Percentiles rank a stretch among this genome's conserved stretches.
Evolutionary conservation across 2,113 vertebrate species (phyloP).

Genomic region (Aix galericulata): DNA sequence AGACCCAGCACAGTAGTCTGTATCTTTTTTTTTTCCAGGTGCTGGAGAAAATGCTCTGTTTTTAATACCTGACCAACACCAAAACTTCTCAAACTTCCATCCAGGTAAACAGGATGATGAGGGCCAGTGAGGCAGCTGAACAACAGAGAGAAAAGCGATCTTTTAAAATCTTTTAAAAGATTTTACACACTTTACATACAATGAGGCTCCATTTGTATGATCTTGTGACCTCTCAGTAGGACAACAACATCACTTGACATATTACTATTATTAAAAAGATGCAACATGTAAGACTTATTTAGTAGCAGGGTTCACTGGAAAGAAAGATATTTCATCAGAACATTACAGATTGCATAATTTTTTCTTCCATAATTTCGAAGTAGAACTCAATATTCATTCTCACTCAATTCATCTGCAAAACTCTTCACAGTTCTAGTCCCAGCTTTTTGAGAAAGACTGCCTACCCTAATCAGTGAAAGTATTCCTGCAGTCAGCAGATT

Average conservation of each 20-base stretch:
- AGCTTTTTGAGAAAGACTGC: neutral
- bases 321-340: neutral
- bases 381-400: neutral
- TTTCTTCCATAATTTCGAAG: neutral
- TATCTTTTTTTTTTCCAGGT: neutral
- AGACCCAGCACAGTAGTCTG: too few species aligned
- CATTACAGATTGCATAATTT: neutral
- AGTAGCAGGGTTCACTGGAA: neutral
- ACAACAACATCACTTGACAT: neutral
- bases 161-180: neutral
- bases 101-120: neutral
- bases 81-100: neutral
- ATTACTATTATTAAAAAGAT: neutral
- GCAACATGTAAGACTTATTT: neutral
- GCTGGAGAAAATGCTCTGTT: neutral
- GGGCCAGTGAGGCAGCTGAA: neutral
- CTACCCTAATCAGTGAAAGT: neutral
- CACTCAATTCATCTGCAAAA: neutral
- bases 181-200: too few species aligned
- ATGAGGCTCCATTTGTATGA: neutral
- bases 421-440: neutral
- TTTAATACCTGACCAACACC: neutral
- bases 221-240: neutral
- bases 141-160: conserved; percentile 16
- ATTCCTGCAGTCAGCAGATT: neutral